These are phyloP conservation scores for Falco columbarius DNA, from an alignment of 2,797 vertebrate genomes.

Conservation along the genomic window DNA sequence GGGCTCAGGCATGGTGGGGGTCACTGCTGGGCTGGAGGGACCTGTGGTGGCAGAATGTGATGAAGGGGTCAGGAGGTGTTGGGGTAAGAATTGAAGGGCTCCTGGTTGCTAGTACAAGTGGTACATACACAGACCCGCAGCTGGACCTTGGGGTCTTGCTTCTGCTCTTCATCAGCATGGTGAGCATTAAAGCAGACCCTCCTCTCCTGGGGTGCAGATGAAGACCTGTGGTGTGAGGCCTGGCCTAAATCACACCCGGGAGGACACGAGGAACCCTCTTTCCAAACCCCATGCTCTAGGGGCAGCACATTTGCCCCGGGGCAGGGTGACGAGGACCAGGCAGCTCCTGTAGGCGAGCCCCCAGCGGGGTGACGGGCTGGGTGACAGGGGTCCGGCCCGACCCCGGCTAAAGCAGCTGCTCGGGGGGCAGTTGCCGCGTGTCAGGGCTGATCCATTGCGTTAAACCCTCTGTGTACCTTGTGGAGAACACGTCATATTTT, in stretches of 20 bases:
- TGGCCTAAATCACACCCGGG: accelerated
- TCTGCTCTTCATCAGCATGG: background rate
- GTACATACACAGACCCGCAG: background rate
- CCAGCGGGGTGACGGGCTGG: background rate
- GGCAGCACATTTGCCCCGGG: background rate
- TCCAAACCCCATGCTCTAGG: background rate
- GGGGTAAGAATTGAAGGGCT: background rate
- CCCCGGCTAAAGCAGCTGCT: background rate
- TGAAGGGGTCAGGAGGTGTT: background rate
- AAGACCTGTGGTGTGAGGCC: background rate
- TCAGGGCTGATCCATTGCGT: background rate
- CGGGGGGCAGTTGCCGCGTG: background rate
- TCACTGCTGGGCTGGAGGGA: background rate
- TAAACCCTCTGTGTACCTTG: background rate
- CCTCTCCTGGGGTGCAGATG: accelerated
- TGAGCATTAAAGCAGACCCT: background rate
- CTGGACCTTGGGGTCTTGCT: background rate
- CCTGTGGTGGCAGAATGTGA: accelerated
- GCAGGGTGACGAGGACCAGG: background rate
- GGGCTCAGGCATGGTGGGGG: accelerated
- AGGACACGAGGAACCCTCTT: background rate
- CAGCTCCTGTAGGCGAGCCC: background rate
- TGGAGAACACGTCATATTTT: accelerated
- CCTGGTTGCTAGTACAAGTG: background rate
- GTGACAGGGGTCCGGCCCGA: background rate